A percentile compares a stretch with the other conserved stretches of the same genome.
Conservation (phyloP, 2,797 vertebrate species). For the Acanthurus leucopareius region DNA sequence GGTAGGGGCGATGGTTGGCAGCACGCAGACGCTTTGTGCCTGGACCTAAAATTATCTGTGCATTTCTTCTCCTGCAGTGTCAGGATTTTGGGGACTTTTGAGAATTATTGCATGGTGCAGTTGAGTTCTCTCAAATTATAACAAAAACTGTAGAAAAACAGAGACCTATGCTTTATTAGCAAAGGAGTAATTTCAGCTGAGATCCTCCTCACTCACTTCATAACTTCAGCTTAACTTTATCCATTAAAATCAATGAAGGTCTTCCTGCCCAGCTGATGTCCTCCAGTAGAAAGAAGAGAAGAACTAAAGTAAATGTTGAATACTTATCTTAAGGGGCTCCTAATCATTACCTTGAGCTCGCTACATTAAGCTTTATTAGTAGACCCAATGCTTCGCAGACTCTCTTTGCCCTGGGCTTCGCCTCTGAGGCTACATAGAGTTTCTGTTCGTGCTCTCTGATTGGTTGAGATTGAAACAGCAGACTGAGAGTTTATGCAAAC, state of each 20-base stretch:
- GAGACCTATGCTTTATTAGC: constrained; percentile 2
- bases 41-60: neutral
- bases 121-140: neutral
- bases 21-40: neutral
- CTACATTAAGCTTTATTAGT: constrained; percentile 3
- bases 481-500: neutral
- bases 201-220: neutral
- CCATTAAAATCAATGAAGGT: too few relatives aligned
- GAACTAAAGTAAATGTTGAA: neutral
- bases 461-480: neutral
- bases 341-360: constrained; percentile 4
- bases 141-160: neutral
- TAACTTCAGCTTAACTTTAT: neutral
- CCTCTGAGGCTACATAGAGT: neutral
- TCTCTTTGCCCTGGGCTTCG: neutral
- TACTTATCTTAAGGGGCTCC: neutral
- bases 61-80: neutral
- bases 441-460: neutral
- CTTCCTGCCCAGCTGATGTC: neutral
- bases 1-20: constrained; percentile 79
- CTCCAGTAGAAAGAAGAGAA: neutral
- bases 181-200: neutral
- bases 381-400: neutral
- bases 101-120: neutral
- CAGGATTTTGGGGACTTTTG: neutral